phyloP scores from a whole-genome alignment of 2,797 vertebrate genomes.

The Prunella strophiata region DNA sequence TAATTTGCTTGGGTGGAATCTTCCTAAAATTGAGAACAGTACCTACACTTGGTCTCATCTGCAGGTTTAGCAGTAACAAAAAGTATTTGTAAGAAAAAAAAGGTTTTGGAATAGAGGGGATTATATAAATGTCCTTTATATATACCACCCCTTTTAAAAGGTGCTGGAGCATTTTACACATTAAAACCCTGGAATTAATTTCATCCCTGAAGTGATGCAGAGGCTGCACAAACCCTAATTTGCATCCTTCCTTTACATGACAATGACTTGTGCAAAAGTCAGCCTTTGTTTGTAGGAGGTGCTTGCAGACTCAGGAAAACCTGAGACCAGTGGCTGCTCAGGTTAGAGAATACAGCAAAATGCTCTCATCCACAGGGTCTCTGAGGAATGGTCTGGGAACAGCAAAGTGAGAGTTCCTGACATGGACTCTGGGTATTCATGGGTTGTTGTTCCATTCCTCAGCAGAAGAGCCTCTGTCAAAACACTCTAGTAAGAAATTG shows the following conservation, averaged over 20 bases:
- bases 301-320: background rate
- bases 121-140: background rate
- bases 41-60: background rate
- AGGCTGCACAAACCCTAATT: background rate
- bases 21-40: background rate
- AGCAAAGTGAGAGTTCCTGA: background rate
- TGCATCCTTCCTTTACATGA: background rate
- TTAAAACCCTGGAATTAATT: background rate
- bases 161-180: background rate
- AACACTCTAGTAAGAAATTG: background rate
- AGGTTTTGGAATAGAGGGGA: background rate
- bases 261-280: background rate
- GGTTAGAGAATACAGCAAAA: background rate
- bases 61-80: background rate
- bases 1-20: background rate
- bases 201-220: background rate
- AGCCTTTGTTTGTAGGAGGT: background rate
- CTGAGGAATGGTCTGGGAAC: background rate
- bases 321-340: background rate
- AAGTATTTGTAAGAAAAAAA: background rate
- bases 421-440: background rate
- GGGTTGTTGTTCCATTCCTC: background rate
- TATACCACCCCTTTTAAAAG: background rate
- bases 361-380: accelerated
- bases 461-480: background rate